A percentile compares a stretch with the other conserved stretches of the same genome.
These are phyloP conservation scores for Papilio protenor DNA, from an alignment of 2,888 invertebrate genomes.

Conservation along the genomic window DNA sequence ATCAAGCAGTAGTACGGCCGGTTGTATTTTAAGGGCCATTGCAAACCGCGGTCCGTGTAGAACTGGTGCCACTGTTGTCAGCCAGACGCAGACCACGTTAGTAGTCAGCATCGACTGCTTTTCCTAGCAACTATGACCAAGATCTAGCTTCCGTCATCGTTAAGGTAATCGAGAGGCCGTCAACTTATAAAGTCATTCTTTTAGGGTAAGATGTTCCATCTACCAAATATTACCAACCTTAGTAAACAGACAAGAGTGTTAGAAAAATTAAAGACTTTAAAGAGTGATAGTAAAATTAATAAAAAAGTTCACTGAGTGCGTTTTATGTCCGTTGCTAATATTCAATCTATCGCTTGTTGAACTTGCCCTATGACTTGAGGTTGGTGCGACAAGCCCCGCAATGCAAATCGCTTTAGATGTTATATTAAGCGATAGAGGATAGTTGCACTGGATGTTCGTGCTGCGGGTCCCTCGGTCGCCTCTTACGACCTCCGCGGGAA, in stretches of 20 bases:
- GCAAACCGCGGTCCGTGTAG: neutral
- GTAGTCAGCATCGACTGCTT: neutral
- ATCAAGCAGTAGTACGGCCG: neutral
- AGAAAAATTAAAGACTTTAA: neutral
- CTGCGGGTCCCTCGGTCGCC: slow-evolving; percentile 37
- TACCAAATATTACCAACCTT: slow-evolving; percentile 1
- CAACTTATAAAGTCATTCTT: neutral
- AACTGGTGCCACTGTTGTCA: neutral
- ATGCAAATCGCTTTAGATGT: neutral
- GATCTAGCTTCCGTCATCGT: neutral
- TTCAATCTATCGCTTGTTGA: neutral
- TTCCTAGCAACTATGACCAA: neutral
- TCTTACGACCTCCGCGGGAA: slow-evolving; percentile 44
- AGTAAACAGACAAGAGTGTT: neutral
- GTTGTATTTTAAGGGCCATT: neutral
- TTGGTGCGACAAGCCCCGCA: neutral
- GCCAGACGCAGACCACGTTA: neutral
- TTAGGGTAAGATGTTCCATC: neutral
- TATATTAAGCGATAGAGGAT: neutral
- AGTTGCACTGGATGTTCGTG: neutral
- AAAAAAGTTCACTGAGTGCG: neutral
- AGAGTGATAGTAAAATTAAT: neutral
- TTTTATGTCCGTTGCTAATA: neutral
- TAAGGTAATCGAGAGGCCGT: neutral
- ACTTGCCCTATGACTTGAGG: slow-evolving; percentile 17